phyloP scores from a whole-genome alignment of 2,113 vertebrate species.

The Ahaetulla prasina region DNA sequence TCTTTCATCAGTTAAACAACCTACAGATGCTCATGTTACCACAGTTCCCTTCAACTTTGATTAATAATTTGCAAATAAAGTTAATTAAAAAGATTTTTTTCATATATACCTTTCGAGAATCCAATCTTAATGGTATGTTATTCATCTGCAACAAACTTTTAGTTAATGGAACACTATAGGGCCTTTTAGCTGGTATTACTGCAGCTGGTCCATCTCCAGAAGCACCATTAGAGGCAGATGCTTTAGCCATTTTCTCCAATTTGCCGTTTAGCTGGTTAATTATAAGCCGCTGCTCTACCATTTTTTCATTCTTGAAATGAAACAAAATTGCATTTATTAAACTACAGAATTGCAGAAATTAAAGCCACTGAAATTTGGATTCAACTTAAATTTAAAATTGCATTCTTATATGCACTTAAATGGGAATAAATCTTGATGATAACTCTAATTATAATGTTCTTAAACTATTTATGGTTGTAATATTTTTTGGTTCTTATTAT shows the following conservation, averaged over 20 bases:
- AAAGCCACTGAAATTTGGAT: not conserved
- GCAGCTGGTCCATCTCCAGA: constrained; percentile 49
- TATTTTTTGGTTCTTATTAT: not conserved
- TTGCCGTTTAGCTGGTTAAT: constrained; percentile 75
- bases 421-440: not conserved
- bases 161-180: constrained; percentile 73
- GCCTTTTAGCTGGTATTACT: constrained; percentile 58
- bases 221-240: constrained; percentile 32
- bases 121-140: constrained; percentile 41
- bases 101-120: constrained; percentile 72
- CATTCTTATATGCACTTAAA: not conserved
- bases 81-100: not conserved
- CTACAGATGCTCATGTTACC: not conserved
- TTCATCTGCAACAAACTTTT: constrained; percentile 38
- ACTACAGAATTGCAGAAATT: not conserved
- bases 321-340: constrained; percentile 19
- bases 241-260: constrained; percentile 57
- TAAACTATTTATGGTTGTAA: not conserved
- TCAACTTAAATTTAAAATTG: not conserved
- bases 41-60: not conserved
- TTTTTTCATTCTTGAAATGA: constrained; percentile 77
- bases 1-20: not conserved
- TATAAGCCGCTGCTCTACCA: constrained; percentile 83
- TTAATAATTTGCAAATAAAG: not conserved
- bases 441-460: not conserved